phyloP scores from a whole-genome alignment of 2,888 invertebrate genomes.

The Thysanoteuthis rhombus region DNA sequence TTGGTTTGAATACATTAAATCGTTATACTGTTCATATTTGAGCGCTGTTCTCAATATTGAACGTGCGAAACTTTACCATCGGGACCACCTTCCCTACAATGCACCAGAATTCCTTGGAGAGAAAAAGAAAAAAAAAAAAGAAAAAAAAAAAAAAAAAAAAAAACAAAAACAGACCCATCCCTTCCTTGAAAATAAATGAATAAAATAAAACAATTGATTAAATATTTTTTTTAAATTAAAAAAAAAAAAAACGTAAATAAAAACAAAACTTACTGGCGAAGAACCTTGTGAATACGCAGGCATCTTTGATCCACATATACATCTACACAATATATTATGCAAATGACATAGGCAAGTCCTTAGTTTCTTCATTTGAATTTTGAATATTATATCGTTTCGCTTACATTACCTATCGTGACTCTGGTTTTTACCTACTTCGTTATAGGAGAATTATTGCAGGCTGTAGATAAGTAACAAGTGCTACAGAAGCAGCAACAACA shows the following conservation, averaged over 20 bases:
- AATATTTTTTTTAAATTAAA: too few relatives aligned
- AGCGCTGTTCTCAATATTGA: too few relatives aligned
- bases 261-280: not conserved
- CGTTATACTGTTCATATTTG: too few relatives aligned
- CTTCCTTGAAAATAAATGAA: too few relatives aligned
- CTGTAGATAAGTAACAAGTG: not conserved
- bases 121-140: too few relatives aligned
- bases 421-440: not conserved
- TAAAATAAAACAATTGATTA: not conserved
- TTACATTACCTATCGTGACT: too few relatives aligned
- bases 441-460: not conserved
- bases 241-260: not conserved
- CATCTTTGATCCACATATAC: not conserved
- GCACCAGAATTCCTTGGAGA: too few relatives aligned
- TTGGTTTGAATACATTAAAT: too few relatives aligned
- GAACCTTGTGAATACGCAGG: not conserved
- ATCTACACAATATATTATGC: not conserved
- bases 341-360: not conserved
- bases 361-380: constrained; percentile 12
- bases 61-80: too few relatives aligned
- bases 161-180: too few relatives aligned
- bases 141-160: too few relatives aligned
- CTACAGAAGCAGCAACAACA: not conserved
- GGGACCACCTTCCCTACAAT: too few relatives aligned
- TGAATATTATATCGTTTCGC: not conserved